These are phyloP conservation scores for Gymnogyps californianus DNA, from an alignment of 2,113 vertebrate species.

Conservation along the genomic window DNA sequence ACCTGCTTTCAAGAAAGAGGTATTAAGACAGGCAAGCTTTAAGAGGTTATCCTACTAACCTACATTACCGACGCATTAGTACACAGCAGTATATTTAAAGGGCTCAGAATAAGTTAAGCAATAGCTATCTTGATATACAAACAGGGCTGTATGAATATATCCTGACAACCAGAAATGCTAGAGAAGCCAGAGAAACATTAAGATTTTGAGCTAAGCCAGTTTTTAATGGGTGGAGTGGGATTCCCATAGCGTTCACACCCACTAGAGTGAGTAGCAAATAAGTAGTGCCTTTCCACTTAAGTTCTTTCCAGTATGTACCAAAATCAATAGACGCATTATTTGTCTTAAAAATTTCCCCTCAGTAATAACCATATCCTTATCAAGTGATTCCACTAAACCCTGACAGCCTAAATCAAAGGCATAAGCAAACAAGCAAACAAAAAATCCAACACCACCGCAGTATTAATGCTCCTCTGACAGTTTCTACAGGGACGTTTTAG, in stretches of 20 bases:
- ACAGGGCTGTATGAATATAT: not conserved
- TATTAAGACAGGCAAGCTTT: not conserved
- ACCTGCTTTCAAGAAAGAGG: not conserved
- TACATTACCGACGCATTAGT: conserved; percentile 24
- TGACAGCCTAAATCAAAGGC: not conserved
- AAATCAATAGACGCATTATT: not conserved
- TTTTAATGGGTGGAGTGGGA: conserved; percentile 57
- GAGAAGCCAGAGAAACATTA: conserved; percentile 48
- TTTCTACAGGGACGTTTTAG: not conserved
- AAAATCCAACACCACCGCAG: not conserved
- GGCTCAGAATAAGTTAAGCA: not conserved
- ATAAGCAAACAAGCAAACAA: not conserved
- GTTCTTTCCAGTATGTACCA: not conserved
- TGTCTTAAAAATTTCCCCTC: not conserved
- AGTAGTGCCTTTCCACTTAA: not conserved
- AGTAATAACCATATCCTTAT: not conserved
- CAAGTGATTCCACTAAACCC: not conserved
- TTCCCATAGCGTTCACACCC: conserved; percentile 39
- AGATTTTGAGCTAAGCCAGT: conserved; percentile 37
- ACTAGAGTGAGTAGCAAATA: not conserved
- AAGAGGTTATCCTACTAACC: conserved; percentile 48
- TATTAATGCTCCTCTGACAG: not conserved
- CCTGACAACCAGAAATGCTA: conserved; percentile 43
- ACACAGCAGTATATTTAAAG: not conserved
- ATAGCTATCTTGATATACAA: conserved; percentile 7